Percentiles rank a stretch among this genome's conserved stretches.
phyloP scores from a whole-genome alignment of 2,797 vertebrate species.

The Protonibea diacanthus region DNA sequence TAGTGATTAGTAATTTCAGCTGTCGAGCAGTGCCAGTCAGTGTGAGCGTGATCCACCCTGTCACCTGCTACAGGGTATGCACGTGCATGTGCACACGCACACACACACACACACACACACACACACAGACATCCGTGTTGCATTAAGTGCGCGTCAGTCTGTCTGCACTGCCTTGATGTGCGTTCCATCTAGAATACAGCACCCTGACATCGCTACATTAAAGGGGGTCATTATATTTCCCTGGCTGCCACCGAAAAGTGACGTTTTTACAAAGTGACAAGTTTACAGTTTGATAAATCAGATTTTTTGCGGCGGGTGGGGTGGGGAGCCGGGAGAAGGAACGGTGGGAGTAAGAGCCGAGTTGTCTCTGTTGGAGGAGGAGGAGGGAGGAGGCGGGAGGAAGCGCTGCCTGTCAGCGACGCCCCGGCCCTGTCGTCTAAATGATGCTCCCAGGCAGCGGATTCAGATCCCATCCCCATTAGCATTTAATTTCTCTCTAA shows the following conservation, averaged over 20 bases:
- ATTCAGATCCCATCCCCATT: constrained; percentile 88
- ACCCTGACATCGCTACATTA: constrained; percentile 84
- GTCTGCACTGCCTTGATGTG: constrained; percentile 68
- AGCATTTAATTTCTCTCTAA: constrained; percentile 90
- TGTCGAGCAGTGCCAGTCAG: constrained; percentile 65
- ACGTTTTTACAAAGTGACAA: constrained; percentile 89
- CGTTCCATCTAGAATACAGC: constrained; percentile 69
- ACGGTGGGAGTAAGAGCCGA: constrained; percentile 57
- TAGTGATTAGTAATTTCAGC: constrained; percentile 76
- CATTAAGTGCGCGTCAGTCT: constrained; percentile 66
- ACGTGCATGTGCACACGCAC: constrained; percentile 4
- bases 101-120: constrained; percentile 28
- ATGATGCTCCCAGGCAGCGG: constrained; percentile 82
- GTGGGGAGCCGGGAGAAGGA: constrained; percentile 59
- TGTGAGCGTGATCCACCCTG: constrained; percentile 67
- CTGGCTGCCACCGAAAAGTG: constrained; percentile 82
- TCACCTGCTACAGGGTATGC: constrained; percentile 66
- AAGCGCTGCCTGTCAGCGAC: constrained; percentile 80
- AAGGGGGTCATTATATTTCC: constrained; percentile 87
- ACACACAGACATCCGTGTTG: constrained; percentile 49
- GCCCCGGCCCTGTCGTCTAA: constrained; percentile 79
- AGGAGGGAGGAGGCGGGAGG: constrained; percentile 63
- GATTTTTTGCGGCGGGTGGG: constrained; percentile 71
- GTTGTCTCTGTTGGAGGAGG: constrained; percentile 63
- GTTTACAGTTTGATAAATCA: constrained; percentile 90